phyloP scores from a whole-genome alignment of 2,113 vertebrate genomes.

The zebrafish (Danio rerio) region DNA sequence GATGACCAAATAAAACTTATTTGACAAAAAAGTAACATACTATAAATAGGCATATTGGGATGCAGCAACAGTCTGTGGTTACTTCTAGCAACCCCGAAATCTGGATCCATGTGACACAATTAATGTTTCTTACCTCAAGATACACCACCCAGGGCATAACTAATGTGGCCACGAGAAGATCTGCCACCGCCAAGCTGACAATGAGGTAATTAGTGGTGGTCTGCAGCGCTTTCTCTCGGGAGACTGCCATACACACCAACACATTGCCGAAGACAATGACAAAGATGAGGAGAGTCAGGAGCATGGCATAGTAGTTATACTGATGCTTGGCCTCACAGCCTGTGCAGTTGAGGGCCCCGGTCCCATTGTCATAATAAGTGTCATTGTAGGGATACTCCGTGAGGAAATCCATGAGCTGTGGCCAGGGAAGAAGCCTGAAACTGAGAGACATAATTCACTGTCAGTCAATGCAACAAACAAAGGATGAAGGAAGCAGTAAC shows the following conservation, averaged over 20 bases:
- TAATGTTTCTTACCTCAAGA: slow-evolving; percentile 53
- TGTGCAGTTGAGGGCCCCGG: slow-evolving; percentile 83
- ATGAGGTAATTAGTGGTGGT: slow-evolving; percentile 99
- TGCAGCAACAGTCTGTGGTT: neutral
- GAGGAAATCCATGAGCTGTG: slow-evolving; percentile 90
- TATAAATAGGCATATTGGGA: too few species aligned
- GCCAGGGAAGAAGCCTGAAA: slow-evolving; percentile 72
- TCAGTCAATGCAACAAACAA: neutral
- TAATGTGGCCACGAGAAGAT: slow-evolving; percentile 92
- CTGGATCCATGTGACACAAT: neutral
- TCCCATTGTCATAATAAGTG: slow-evolving; percentile 82
- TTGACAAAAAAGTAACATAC: too few species aligned
- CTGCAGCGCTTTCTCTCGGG: slow-evolving; percentile 94
- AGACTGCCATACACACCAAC: slow-evolving; percentile 96
- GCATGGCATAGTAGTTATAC: slow-evolving; percentile 97
- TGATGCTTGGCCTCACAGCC: slow-evolving; percentile 76
- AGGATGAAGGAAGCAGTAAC: neutral
- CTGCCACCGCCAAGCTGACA: slow-evolving; percentile 94
- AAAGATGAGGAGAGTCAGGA: slow-evolving; percentile 96
- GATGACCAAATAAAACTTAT: too few species aligned
- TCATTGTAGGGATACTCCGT: slow-evolving; percentile 89
- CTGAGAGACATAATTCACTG: slow-evolving; percentile 28
- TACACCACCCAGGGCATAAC: slow-evolving; percentile 98
- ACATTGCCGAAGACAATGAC: slow-evolving; percentile 97
- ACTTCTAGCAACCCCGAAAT: neutral